phyloP scores from a whole-genome alignment of 2,113 vertebrate species.

The Ochotona curzoniae region DNA sequence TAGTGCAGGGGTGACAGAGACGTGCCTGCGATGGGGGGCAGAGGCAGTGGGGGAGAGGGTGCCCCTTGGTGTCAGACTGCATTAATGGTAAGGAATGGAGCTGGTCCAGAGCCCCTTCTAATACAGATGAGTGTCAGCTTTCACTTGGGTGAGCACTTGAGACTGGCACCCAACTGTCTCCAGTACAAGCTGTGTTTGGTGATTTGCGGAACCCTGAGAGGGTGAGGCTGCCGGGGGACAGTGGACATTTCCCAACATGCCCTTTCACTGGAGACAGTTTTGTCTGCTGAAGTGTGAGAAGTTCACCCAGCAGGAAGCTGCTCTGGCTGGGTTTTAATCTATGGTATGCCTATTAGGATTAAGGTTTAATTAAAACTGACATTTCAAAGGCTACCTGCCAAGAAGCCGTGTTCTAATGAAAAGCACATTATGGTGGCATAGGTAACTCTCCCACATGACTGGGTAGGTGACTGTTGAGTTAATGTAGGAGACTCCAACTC shows the following conservation, averaged over 20 bases:
- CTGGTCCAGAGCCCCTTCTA: neutral
- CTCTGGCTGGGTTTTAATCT: slow-evolving; percentile 66
- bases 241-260: neutral
- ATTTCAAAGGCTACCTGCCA: slow-evolving; percentile 68
- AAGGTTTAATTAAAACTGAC: slow-evolving; percentile 76
- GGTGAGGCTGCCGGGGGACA: neutral
- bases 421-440: neutral
- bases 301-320: slow-evolving; percentile 54
- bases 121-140: neutral
- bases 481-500: neutral
- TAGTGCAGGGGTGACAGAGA: too few relatives aligned
- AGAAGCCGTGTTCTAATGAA: slow-evolving; percentile 33
- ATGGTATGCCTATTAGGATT: slow-evolving; percentile 58
- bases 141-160: neutral
- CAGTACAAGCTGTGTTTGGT: neutral
- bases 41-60: too few relatives aligned
- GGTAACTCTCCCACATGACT: neutral
- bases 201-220: neutral
- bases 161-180: neutral
- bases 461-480: neutral
- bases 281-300: slow-evolving; percentile 45
- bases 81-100: too few relatives aligned
- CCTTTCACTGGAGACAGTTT: neutral
- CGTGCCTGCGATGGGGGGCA: too few relatives aligned
- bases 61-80: too few relatives aligned